Percentiles rank a stretch among this genome's conserved stretches.
phyloP scores from a whole-genome alignment of 2,888 invertebrate species.

The Eristalinus sepulchralis region DNA sequence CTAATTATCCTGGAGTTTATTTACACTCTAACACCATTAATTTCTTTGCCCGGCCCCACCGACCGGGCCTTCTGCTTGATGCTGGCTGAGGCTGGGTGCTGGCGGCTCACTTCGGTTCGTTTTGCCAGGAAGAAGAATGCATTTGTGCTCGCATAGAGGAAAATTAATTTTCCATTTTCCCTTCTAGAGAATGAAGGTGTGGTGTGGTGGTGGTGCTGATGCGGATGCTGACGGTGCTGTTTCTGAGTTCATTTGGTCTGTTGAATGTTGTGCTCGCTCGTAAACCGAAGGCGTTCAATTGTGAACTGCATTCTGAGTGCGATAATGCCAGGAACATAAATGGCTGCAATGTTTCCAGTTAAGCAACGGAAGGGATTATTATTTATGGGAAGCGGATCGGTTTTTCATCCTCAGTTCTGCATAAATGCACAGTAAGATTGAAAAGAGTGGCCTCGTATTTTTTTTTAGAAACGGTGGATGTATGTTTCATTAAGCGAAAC shows the following conservation, averaged over 20 bases:
- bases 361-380: constrained; percentile 28
- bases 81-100: background rate
- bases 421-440: background rate
- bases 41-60: constrained; percentile 48
- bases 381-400: background rate
- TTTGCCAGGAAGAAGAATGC: constrained; percentile 39
- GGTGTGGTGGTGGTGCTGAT: background rate
- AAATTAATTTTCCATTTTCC: constrained; percentile 64
- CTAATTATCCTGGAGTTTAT: constrained; percentile 69
- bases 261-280: constrained; percentile 56
- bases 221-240: constrained; percentile 26
- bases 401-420: constrained; percentile 3
- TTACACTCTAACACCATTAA: constrained; percentile 69
- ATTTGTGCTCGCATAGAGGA: constrained; percentile 56
- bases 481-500: too few species aligned
- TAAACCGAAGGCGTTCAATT: constrained; percentile 62
- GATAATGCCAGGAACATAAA: constrained; percentile 46
- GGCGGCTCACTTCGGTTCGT: constrained; percentile 51
- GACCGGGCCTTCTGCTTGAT: constrained; percentile 6
- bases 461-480: too few species aligned
- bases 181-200: constrained; percentile 33
- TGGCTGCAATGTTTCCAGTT: constrained; percentile 28
- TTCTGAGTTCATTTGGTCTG: constrained; percentile 55
- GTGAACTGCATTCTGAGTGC: constrained; percentile 59
- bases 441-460: too few species aligned